Evolutionary conservation across 2,888 invertebrate species (phyloP), one percentile per base, ranked within the genome.

Genomic region (Aphidoletes aphidimyza): DNA sequence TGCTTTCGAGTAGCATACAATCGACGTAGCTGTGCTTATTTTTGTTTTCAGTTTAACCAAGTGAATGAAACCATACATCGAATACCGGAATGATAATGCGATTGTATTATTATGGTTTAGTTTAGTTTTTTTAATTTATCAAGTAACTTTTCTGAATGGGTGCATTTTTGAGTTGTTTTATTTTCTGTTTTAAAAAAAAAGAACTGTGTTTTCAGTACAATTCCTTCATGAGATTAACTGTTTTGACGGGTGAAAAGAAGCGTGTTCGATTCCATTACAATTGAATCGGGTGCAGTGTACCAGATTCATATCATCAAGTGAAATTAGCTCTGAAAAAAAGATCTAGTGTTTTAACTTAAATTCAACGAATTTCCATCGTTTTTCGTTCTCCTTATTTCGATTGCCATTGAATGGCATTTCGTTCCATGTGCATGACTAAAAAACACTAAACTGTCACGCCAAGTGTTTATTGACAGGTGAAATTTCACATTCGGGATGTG

Each of bases 1-100:
- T 83, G 83, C 83, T 47, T 83, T 37, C 81, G 81, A 81, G 36
- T 81, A 81, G 22, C 81, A 81, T 37, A 81, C 37, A n/a, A 54
- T 37, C 78, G 36, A 19, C 36, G 22, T 81, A n/a, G 11, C 5
- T 81, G 36, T 6, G n/a, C n/a, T n/a, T n/a, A n/a, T 37, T 36
- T 37, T 30, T 34, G 0, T 81, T 81, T 69, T 30, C 14, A n/a
- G n/a, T n/a, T n/a, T n/a, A n/a, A 17, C 8, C 30, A 69, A 69
- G 30, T 30, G 69, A 30, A 69, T 30, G 69, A 17, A 69, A 26
- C 26, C 26, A 30, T 11, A 69, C 14, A 69, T 69, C 69, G 69
- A 14, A 34, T 30, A n/a, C 0, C 11, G 8, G 69, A 30, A 69
- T 30, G 69, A 26, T 69, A 69, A 30, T 30, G 30, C 30, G 54